A percentile compares a stretch with the other conserved stretches of the same genome.
These are phyloP conservation scores for Hoplias malabaricus DNA, from an alignment of 2,113 vertebrate species.

Conservation along the genomic window DNA sequence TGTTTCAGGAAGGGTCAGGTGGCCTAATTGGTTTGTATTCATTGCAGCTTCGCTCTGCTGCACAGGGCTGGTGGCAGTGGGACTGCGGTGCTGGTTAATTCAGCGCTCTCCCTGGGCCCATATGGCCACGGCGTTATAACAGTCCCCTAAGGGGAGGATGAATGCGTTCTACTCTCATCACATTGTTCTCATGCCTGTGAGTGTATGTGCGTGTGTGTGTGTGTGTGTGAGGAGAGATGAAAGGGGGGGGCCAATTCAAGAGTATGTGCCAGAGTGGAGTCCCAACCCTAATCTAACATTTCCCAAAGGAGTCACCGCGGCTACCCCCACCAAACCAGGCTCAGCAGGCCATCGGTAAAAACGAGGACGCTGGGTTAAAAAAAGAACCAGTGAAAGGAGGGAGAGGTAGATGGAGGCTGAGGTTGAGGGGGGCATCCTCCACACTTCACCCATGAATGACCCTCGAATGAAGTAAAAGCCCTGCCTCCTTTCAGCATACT, in stretches of 20 bases:
- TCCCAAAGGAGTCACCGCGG: slow-evolving; percentile 36
- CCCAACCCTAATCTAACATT: slow-evolving; percentile 38
- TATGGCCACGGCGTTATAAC: slow-evolving; percentile 46
- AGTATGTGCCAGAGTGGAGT: slow-evolving; percentile 29
- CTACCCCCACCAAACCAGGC: slow-evolving; percentile 28
- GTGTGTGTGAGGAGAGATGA: not conserved
- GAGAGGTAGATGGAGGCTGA: slow-evolving; percentile 4
- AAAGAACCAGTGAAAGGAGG: not conserved
- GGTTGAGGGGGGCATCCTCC: slow-evolving; percentile 15
- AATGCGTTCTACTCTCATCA: slow-evolving; percentile 17
- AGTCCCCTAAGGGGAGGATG: slow-evolving; percentile 42
- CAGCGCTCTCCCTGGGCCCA: slow-evolving; percentile 41
- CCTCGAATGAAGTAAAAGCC: slow-evolving; percentile 5
- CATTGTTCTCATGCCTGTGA: slow-evolving; percentile 44
- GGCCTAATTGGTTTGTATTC: slow-evolving; percentile 42
- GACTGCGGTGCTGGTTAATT: slow-evolving; percentile 42
- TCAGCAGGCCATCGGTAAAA: slow-evolving; percentile 23
- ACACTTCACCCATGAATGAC: slow-evolving; percentile 41
- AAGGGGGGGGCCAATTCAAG: slow-evolving; percentile 22
- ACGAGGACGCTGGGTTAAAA: slow-evolving; percentile 18
- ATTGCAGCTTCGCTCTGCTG: slow-evolving; percentile 10
- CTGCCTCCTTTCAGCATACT: not conserved
- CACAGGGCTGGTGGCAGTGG: slow-evolving; percentile 38
- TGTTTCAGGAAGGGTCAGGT: slow-evolving; percentile 6
- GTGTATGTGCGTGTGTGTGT: slow-evolving; percentile 12